Base-by-base conservation (phyloP, 2,797 vertebrate species). In the Morelia viridis region DNA sequence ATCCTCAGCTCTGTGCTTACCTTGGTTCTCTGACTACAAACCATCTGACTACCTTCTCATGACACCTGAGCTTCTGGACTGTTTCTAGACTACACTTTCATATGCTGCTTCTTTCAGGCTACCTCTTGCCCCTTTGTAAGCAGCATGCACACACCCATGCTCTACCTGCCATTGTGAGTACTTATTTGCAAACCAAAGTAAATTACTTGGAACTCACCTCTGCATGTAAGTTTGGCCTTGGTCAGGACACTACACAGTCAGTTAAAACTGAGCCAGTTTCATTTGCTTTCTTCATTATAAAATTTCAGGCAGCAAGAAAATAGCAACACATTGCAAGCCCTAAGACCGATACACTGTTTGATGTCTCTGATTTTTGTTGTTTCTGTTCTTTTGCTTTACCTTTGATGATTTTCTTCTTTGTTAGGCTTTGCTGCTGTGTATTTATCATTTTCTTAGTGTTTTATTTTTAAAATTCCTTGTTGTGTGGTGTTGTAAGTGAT, bases 271-370 rank as follows among this genome's bases (percentile, higher is more conserved):
- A 41, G 53, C 22, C 56, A 35, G 12, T n/a, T 58, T 76, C 68
- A 76, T 89, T 80, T 76, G 88, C 15, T 57, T 89, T 76, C 53
- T 57, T 89, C 31, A 80, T 89, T 89, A 80, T 28, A 58, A 26
- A 41, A 4, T 56, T 76, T 76, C 53, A 58, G 22, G 13, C 31
- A 58, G 31, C 31, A 28, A 41, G 53, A 9, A 57, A 35, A 58
- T 24, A 68, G 11, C 62, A 46, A n/a, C 19, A 31, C 28, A 17
- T 17, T 53, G 7, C 56, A 56, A 76, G n/a, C 19, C 28, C 26
- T 58, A 17, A 50, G 62, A 50, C 62, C 35, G 31, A 35, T 58
- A 13, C 26, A 0, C 9, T 88, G 86, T 50, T 28, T 46, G 61
- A 88, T 50, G 87, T 50, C 9, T 65, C 28, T 65, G 46, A n/a